These are phyloP conservation scores for Gymnocephalus cernua DNA, from an alignment of 2,113 vertebrate genomes.

Conservation along the genomic window DNA sequence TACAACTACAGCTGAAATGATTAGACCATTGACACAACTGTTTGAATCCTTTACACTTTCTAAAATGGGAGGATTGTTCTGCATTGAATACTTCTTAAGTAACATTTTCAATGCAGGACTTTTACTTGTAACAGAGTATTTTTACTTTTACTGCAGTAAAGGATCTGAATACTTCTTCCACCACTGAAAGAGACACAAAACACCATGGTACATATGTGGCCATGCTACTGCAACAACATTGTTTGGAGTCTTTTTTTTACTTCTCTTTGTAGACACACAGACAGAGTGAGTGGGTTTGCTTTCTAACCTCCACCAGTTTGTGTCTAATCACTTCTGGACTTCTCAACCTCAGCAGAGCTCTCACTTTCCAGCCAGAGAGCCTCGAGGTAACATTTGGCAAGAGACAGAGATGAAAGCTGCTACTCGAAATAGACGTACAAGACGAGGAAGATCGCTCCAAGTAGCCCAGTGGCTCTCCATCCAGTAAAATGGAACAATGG, in stretches of 20 bases:
- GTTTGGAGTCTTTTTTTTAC: background rate
- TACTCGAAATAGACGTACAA: background rate
- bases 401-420: slow-evolving; percentile 13
- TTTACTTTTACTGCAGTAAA: too few species aligned
- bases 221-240: background rate
- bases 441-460: background rate
- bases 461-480: slow-evolving; percentile 6
- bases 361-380: slow-evolving; percentile 15
- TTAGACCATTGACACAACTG: too few species aligned
- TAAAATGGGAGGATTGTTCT: too few species aligned
- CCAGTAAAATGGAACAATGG: background rate
- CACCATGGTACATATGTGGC: background rate
- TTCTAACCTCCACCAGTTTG: background rate
- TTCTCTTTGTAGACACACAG: background rate
- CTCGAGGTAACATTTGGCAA: slow-evolving; percentile 26
- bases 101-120: too few species aligned
- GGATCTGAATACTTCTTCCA: too few species aligned
- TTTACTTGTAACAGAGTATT: too few species aligned
- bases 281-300: background rate
- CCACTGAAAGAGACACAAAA: background rate
- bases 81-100: too few species aligned
- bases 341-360: background rate
- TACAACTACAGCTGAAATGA: too few species aligned
- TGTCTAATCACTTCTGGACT: slow-evolving; percentile 20
- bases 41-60: too few species aligned